Conservation (phyloP, 2,888 invertebrate species). For the Hirtodrosophila trivittata region DNA sequence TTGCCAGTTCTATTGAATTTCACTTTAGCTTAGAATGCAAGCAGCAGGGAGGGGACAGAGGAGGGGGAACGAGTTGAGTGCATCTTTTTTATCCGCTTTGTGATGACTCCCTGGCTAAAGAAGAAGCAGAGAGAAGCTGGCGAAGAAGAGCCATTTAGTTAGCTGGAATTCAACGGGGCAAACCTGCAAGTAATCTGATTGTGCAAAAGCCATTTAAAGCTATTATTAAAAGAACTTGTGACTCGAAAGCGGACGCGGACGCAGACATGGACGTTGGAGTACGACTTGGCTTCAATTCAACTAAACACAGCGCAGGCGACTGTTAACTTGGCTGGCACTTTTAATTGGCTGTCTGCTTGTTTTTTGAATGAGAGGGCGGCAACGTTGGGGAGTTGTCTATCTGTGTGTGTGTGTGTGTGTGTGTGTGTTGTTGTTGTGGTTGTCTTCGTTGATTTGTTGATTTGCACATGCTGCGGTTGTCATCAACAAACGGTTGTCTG, state of each 20-base stretch:
- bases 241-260: conserved; percentile 12
- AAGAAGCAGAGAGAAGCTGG: neutral
- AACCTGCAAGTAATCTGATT: conserved; percentile 57
- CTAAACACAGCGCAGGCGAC: conserved; percentile 18
- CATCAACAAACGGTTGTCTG: conserved; percentile 59
- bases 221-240: conserved; percentile 67
- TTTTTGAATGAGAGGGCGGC: conserved; percentile 25
- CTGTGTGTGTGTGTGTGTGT: conserved; percentile 4
- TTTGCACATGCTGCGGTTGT: conserved; percentile 53
- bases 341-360: conserved; percentile 68
- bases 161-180: conserved; percentile 46
- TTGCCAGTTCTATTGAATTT: conserved; percentile 67
- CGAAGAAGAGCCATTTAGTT: conserved; percentile 51
- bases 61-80: conserved; percentile 17
- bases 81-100: conserved; percentile 18
- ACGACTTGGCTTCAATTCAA: conserved; percentile 19
- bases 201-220: conserved; percentile 58
- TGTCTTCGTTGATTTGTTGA: conserved; percentile 32
- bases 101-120: neutral
- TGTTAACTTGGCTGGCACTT: conserved; percentile 51
- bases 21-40: conserved; percentile 61
- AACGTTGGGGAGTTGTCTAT: conserved; percentile 11
- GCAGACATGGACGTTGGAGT: neutral
- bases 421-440: conserved; percentile 6
- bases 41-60: conserved; percentile 6